Percentiles rank a stretch among this genome's conserved stretches.
phyloP scores from a whole-genome alignment of 2,888 invertebrate genomes.

The Ophioninae sp. region DNA sequence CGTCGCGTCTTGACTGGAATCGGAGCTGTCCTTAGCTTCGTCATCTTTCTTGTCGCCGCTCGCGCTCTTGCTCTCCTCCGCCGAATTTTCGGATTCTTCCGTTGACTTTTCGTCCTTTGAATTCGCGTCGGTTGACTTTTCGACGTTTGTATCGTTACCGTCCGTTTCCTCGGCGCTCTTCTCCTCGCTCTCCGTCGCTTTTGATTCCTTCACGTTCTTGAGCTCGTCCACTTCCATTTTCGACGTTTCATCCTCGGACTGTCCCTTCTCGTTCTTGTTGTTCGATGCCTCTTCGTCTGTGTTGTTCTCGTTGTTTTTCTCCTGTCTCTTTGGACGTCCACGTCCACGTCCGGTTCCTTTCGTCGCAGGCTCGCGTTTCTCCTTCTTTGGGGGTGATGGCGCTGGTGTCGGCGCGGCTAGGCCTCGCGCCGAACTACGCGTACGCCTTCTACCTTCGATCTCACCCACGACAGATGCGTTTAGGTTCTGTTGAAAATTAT shows the following conservation, averaged over 20 bases:
- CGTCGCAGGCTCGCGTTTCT: conserved; percentile 78
- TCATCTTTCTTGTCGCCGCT: conserved; percentile 74
- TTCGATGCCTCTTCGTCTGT: conserved; percentile 75
- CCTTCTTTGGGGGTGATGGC: conserved; percentile 82
- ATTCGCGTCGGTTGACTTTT: conserved; percentile 72
- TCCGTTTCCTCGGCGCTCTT: conserved; percentile 70
- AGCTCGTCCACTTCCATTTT: conserved; percentile 78
- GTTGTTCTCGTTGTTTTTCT: conserved; percentile 76
- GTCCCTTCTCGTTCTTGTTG: conserved; percentile 75
- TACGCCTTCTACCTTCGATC: conserved; percentile 83
- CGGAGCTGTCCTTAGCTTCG: conserved; percentile 77
- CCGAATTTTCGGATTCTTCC: conserved; percentile 75
- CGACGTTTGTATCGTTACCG: conserved; percentile 68
- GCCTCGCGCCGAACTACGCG: conserved; percentile 83
- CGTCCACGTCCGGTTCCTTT: conserved; percentile 79
- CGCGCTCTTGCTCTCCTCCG: conserved; percentile 59
- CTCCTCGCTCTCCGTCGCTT: conserved; percentile 68
- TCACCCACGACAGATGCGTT: conserved; percentile 80
- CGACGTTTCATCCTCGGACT: conserved; percentile 73
- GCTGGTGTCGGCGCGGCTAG: conserved; percentile 82
- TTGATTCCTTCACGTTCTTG: conserved; percentile 73
- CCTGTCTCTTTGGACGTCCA: conserved; percentile 78
- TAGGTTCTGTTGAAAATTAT: conserved; percentile 79
- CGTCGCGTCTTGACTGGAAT: conserved; percentile 78
- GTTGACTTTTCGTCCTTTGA: conserved; percentile 75